Percentiles rank a stretch among this genome's conserved stretches.
Evolutionary conservation across 2,797 vertebrate species (phyloP).

Genomic region (Hybognathus amarus): DNA sequence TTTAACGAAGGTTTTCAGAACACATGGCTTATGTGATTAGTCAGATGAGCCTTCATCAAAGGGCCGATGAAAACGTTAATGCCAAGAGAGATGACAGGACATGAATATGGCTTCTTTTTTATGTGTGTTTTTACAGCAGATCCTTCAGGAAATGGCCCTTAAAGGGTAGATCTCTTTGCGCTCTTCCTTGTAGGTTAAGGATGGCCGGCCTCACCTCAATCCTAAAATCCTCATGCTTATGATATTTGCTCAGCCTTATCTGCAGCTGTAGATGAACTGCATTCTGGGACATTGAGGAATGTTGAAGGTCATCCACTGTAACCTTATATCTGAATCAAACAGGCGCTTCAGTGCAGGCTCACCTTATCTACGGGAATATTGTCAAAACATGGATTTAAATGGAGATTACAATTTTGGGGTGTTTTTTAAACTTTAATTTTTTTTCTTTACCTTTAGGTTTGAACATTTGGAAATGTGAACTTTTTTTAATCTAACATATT

Average conservation of each 20-base stretch:
- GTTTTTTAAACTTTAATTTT: background rate
- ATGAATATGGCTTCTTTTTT: background rate
- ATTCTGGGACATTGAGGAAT: constrained; percentile 82
- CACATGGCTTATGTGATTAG: constrained; percentile 6
- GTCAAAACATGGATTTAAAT: constrained; percentile 74
- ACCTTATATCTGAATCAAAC: constrained; percentile 78
- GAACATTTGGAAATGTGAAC: background rate
- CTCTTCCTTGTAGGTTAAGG: constrained; percentile 63
- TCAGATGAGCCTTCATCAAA: background rate
- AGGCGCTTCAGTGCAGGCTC: constrained; percentile 73
- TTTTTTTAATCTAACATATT: background rate
- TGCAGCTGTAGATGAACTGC: constrained; percentile 88
- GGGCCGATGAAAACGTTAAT: background rate
- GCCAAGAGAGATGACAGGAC: constrained; percentile 7
- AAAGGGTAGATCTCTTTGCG: constrained; percentile 40
- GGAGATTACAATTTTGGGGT: background rate
- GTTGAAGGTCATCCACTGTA: constrained; percentile 78
- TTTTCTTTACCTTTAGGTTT: background rate
- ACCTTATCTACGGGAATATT: constrained; percentile 69
- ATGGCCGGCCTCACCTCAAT: constrained; percentile 80
- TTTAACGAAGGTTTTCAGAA: background rate
- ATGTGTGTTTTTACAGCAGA: background rate
- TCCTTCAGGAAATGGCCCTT: background rate
- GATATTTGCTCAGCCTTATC: constrained; percentile 89
- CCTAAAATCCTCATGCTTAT: constrained; percentile 87